Evolutionary conservation across 2,888 invertebrate genomes (phyloP).

Genomic region (Ectemnius cavifrons): DNA sequence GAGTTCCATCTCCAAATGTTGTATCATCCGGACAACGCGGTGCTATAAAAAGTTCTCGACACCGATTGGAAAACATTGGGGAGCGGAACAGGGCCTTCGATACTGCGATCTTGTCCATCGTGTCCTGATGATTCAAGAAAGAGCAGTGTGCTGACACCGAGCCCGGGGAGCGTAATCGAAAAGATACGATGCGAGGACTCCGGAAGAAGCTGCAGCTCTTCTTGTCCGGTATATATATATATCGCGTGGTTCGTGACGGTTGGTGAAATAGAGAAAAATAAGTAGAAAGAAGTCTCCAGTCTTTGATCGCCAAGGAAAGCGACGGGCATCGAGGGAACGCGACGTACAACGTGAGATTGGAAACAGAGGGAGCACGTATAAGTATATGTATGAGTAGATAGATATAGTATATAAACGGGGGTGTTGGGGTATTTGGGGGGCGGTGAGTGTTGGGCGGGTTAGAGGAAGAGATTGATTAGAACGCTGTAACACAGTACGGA

Average conservation of each 20-base stretch:
- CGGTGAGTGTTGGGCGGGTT: constrained; percentile 43
- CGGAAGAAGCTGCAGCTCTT: constrained; percentile 34
- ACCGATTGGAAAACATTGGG: constrained; percentile 26
- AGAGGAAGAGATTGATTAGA: constrained; percentile 76
- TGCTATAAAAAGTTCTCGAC: neutral
- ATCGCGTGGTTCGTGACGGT: constrained; percentile 11
- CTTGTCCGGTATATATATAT: constrained; percentile 10
- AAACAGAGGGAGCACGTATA: constrained; percentile 1
- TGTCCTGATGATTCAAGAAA: too few relatives aligned
- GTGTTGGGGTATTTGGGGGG: too few relatives aligned
- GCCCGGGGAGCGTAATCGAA: neutral
- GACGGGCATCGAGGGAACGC: constrained; percentile 20
- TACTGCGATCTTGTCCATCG: too few relatives aligned
- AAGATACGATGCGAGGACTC: constrained; percentile 9
- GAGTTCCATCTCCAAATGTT: too few relatives aligned
- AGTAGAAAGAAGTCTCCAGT: constrained; percentile 28
- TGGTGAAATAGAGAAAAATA: constrained; percentile 16
- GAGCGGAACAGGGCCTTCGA: constrained; percentile 11
- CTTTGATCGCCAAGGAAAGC: constrained; percentile 26
- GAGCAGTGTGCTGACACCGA: too few relatives aligned
- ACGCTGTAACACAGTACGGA: constrained; percentile 77
- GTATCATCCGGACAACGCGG: too few relatives aligned
- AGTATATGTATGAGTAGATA: neutral
- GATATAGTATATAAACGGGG: constrained; percentile 14
- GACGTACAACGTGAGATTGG: constrained; percentile 22